A percentile compares a stretch with the other conserved stretches of the same genome.
Evolutionary conservation across 2,888 invertebrate species (phyloP).

Genomic region (Mesorhabditis sp.): DNA sequence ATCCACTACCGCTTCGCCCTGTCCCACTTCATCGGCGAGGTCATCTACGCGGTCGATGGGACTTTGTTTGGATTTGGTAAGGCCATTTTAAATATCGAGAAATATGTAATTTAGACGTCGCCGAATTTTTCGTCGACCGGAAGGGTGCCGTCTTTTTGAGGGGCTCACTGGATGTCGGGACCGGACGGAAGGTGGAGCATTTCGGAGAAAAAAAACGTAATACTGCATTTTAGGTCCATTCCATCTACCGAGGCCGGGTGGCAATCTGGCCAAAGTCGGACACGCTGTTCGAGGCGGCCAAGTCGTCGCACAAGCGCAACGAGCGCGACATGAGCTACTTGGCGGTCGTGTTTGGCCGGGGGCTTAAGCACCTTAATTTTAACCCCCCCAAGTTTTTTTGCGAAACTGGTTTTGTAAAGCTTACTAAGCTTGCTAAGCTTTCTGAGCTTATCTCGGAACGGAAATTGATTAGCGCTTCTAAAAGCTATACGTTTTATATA

Average conservation of each 20-base stretch:
- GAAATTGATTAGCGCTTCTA: no score
- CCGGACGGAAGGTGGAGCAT: not conserved
- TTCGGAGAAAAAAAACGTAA: not conserved
- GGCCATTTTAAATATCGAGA: not conserved
- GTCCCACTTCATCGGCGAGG: not conserved
- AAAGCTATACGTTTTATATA: no score
- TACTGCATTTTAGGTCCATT: not conserved
- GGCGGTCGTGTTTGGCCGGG: not conserved
- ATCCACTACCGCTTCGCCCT: not conserved
- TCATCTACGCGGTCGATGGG: constrained; percentile 1
- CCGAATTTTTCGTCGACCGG: not conserved
- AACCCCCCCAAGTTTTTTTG: no score
- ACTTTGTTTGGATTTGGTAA: constrained; percentile 5
- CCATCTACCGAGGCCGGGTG: not conserved
- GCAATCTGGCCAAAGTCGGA: constrained; percentile 2
- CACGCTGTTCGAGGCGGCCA: not conserved
- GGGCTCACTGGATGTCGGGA: not conserved
- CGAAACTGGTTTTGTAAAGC: no score
- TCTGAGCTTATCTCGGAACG: no score
- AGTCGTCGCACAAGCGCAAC: no score
- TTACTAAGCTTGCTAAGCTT: no score
- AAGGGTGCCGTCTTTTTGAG: not conserved
- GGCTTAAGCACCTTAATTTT: no score
- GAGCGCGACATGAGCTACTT: not conserved
- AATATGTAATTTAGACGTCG: not conserved